Conservation (phyloP, 53 echinoderm and acorn worm species). For the Stichopus horrens region DNA sequence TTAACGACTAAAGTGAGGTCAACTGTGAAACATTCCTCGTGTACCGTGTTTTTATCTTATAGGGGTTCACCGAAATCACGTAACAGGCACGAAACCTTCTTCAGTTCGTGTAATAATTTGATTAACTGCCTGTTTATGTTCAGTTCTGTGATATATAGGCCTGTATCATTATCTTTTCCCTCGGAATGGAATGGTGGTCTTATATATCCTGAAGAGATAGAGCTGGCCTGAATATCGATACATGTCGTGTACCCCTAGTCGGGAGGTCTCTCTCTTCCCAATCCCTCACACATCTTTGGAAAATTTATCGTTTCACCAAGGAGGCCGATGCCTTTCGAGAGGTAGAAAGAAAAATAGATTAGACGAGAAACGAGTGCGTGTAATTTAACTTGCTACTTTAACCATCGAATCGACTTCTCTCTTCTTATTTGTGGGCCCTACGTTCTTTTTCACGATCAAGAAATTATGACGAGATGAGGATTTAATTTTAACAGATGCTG, state of each 20-base stretch:
- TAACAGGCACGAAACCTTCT: background rate
- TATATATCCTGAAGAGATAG: background rate
- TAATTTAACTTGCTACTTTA: too few species aligned
- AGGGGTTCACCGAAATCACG: constrained; percentile 2
- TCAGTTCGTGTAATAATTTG: background rate
- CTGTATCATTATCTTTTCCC: background rate
- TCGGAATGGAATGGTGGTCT: background rate
- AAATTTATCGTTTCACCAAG: background rate
- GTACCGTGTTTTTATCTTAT: background rate
- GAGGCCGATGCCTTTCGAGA: background rate
- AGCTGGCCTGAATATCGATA: background rate
- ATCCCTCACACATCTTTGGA: background rate
- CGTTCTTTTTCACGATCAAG: background rate
- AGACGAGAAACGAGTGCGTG: too few species aligned
- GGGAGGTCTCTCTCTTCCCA: background rate
- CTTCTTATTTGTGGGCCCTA: too few species aligned
- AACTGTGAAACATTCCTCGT: background rate
- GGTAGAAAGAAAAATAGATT: too few species aligned
- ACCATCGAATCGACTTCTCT: too few species aligned
- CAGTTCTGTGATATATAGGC: background rate
- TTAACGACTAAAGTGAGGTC: too few species aligned
- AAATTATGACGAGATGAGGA: background rate
- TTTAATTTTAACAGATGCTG: too few species aligned
- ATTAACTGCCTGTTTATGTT: constrained; percentile 1
- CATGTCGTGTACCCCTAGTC: background rate